A percentile compares a stretch with the other conserved stretches of the same genome.
These are phyloP conservation scores for Todus mexicanus DNA, from an alignment of 2,797 vertebrate species.

Conservation along the genomic window DNA sequence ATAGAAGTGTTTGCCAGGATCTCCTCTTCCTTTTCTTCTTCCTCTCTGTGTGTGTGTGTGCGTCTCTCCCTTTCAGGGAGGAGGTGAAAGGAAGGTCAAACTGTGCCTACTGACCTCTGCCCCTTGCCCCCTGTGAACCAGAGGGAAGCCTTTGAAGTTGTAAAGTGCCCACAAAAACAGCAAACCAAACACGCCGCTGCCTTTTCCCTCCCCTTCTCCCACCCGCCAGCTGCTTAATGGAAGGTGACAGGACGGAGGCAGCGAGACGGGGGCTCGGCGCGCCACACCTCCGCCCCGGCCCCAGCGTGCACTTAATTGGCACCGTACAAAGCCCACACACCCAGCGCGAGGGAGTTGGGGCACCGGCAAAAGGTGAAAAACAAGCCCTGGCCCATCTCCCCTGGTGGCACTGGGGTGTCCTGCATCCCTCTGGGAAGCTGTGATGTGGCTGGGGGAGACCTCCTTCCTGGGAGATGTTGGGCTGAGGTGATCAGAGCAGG, in stretches of 20 bases:
- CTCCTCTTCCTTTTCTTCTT: conserved; percentile 27
- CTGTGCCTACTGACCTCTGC: conserved; percentile 48
- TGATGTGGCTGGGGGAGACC: rapidly evolving
- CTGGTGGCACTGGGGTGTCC: background rate
- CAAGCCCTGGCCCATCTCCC: background rate
- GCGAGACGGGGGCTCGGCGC: background rate
- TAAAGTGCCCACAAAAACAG: conserved; percentile 33
- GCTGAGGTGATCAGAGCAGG: background rate
- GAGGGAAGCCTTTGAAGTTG: conserved; percentile 61
- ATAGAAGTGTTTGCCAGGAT: conserved; percentile 46
- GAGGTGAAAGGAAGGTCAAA: conserved; percentile 66
- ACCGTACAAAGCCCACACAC: conserved; percentile 49
- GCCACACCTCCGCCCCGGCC: background rate
- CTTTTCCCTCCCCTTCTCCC: conserved; percentile 28
- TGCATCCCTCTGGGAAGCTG: background rate
- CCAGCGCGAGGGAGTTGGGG: background rate
- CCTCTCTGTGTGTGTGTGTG: background rate
- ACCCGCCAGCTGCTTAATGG: conserved; percentile 28
- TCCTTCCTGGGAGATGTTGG: background rate
- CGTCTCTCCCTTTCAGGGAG: background rate
- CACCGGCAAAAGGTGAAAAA: background rate
- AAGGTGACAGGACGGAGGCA: conserved; percentile 24
- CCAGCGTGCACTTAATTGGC: background rate
- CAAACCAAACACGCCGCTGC: conserved; percentile 43
- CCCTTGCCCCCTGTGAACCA: conserved; percentile 65